phyloP scores from a whole-genome alignment of 1,140 invertebrate species.

The Tetraneura akinire region DNA sequence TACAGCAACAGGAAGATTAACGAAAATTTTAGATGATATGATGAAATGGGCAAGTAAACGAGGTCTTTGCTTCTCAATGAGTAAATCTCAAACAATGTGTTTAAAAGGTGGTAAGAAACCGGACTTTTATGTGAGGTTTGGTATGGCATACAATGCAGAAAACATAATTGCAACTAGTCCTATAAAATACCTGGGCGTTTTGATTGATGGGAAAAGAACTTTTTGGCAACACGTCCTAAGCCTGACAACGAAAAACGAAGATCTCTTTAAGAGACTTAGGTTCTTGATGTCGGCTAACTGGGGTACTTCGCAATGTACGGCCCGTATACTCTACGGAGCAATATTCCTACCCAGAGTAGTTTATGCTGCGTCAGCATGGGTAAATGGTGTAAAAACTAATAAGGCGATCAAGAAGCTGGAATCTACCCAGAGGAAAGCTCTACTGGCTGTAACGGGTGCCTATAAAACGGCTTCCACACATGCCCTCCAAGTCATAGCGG shows the following conservation, averaged over 20 bases:
- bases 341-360: not conserved
- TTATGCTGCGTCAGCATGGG: not conserved
- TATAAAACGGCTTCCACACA: not conserved
- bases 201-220: no score
- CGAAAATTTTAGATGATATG: not conserved
- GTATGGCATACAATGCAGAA: no score
- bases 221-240: no score
- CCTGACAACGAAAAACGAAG: not conserved
- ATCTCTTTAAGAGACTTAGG: not conserved
- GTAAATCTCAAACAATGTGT: not conserved
- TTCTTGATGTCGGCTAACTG: not conserved
- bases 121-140: not conserved
- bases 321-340: not conserved
- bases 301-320: not conserved
- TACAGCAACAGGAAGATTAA: not conserved
- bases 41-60: not conserved
- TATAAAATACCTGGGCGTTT: no score
- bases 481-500: not conserved
- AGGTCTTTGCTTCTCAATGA: not conserved
- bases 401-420: rapidly evolving
- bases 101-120: not conserved
- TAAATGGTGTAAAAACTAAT: rapidly evolving
- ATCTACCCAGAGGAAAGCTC: not conserved
- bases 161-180: no score
- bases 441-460: not conserved